Evolutionary conservation across 2,113 vertebrate genomes (phyloP), one percentile per base, ranked within the genome.

Genomic region (Falco punctatus): DNA sequence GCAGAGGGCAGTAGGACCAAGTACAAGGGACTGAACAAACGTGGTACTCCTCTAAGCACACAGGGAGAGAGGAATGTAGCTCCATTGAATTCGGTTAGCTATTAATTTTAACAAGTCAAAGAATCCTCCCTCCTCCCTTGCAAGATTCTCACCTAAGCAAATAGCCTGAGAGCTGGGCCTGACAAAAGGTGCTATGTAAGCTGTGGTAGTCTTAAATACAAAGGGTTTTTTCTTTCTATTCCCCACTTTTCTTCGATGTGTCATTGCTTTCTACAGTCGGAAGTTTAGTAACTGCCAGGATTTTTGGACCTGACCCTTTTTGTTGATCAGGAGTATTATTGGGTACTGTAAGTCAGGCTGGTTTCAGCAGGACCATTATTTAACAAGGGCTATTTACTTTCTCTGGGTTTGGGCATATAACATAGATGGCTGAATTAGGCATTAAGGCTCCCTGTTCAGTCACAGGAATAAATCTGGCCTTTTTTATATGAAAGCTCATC

Each of bases 1-100:
- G 65, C 89, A 97, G 91, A 94, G 73, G 89, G 77, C 78, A 79
- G 88, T 8, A 75, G 83, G 88, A 93, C 27, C 57, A 92, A 85
- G 35, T 46, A 72, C 16, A 71, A 58, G 46, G 35, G 42, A 54
- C 79, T 74, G 54, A 85, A 85, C 0, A 3, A 71, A 67, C 22
- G 44, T 69, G 54, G 12, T 55, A 19, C 89, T 90, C 57, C 40
- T 42, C 42, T 35, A 30, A 77, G 70, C 42, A 58, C 11, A 52
- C 30, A 54, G 44, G 27, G 35, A 79, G 82, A 94, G 54, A 35
- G 67, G 64, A 87, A 85, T 58, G 92, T 77, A 79, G 35, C 58
- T 79, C n/a, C 62, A n/a, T 8, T 72, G 79, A 86, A 49, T 91
- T 86, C 49, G 54, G 80, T 83, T 42, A 90, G 64, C 21, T 72